Conservation (phyloP, 2,797 vertebrate species). For the Taeniopygia guttata region DNA sequence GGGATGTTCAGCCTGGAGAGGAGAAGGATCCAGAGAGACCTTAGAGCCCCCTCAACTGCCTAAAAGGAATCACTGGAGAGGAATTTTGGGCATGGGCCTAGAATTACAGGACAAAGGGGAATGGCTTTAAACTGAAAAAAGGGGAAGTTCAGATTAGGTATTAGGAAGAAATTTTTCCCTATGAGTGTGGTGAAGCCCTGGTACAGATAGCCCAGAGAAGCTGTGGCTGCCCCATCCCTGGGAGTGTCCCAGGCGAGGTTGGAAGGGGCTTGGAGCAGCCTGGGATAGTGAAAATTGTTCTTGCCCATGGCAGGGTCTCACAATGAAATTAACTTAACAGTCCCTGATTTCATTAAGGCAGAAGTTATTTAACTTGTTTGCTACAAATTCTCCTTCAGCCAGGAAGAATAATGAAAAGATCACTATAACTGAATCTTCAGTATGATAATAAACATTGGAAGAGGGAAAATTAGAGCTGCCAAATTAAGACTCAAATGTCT, state of each 20-base stretch:
- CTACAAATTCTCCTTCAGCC: not conserved
- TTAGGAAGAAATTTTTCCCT: not conserved
- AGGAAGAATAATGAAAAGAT: not conserved
- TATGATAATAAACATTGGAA: not conserved
- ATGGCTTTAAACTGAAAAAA: not conserved
- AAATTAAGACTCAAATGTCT: not conserved
- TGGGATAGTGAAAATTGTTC: accelerated
- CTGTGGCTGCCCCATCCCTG: not conserved
- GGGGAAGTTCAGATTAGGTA: not conserved
- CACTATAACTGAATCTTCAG: not conserved
- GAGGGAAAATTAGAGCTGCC: not conserved
- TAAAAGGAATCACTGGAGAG: not conserved
- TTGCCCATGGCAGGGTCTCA: accelerated
- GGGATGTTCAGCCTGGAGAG: not conserved
- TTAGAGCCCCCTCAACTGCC: not conserved
- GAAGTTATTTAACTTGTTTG: not conserved
- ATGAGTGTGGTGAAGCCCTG: accelerated
- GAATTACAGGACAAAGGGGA: accelerated
- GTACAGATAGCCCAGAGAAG: accelerated
- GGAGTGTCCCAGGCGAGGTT: not conserved
- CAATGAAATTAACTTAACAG: not conserved
- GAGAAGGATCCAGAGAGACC: not conserved
- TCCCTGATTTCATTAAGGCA: not conserved
- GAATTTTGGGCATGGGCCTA: not conserved
- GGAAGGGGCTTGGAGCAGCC: accelerated